Base-by-base conservation (phyloP, 2,113 vertebrate species). In the Corythornis cristatus region DNA sequence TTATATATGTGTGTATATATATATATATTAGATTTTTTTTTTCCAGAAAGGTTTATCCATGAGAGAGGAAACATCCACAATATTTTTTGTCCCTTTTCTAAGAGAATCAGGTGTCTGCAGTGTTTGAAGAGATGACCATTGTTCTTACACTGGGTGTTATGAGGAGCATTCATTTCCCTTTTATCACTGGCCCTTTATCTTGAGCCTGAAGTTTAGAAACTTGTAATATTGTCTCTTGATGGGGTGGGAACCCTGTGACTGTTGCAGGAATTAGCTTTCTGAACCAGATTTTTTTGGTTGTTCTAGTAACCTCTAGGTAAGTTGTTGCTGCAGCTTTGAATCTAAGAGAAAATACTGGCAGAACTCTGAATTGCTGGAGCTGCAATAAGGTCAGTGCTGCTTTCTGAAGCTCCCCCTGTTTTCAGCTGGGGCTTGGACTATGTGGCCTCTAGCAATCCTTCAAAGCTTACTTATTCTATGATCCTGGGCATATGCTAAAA, bases 261-360 rank as follows among this genome's bases (percentile, higher is more conserved):
- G 0, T 20, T 70, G 33, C 18, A 31, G 29, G 25, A 35, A n/a
- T 42, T 40, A 53, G n/a, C 45, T 64, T 46, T 65, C 25, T 20
- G 66, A 31, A 25, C 13, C 10, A 48, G 19, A 9, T 67, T 6
- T 35, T n/a, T 21, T 46, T 40, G 42, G 9, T n/a, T 14, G 9
- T 37, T 29, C 18, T 5, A 6, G 0, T 46, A 70, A 42, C 29
- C 5, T 60, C 8, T 0, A 0, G 37, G 3, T 58, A 23, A 81
- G 31, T 80, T 74, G 12, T 5, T 56, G 6, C 16, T 60, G 62
- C 33, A 60, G 54, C 57, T 72, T 28, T 57, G 15, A 50, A 29
- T 23, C 61, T 75, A 42, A 35, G 25, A 51, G 61, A 33, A 68
- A 16, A 35, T 19, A 51, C 10, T 60, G 25, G 15, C 4, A 51